A percentile compares a stretch with the other conserved stretches of the same genome.
Conservation (phyloP, 2,888 invertebrate species). For the Argyresthia albistria region DNA sequence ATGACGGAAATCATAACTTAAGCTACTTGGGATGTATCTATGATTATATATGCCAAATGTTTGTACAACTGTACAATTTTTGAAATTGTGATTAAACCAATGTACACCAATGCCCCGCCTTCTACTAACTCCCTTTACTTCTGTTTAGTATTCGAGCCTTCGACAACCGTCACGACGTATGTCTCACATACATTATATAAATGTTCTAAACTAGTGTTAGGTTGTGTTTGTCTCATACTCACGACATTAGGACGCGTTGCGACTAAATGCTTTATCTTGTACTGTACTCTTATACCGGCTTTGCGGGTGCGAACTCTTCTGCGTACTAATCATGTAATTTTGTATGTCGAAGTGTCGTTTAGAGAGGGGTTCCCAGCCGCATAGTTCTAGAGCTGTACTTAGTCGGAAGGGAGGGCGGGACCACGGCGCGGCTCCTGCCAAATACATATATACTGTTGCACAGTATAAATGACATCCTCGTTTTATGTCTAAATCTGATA, state of each 20-base stretch:
- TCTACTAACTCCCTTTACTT: conserved; percentile 14
- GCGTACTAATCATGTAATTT: too few relatives aligned
- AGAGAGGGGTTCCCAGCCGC: too few relatives aligned
- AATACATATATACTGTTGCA: too few relatives aligned
- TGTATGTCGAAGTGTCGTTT: too few relatives aligned
- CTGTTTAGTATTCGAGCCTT: too few relatives aligned
- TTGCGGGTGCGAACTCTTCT: too few relatives aligned
- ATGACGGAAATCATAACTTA: conserved; percentile 13
- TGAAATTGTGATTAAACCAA: conserved; percentile 41
- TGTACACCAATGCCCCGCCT: conserved; percentile 24
- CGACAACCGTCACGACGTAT: not conserved
- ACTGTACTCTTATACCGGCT: too few relatives aligned
- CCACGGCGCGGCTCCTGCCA: not conserved
- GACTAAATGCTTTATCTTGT: too few relatives aligned
- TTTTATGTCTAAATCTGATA: too few relatives aligned
- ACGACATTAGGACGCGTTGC: not conserved
- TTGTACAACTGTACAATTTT: conserved; percentile 42
- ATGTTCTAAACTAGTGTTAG: not conserved
- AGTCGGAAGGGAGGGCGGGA: conserved; percentile 1
- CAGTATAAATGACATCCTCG: too few relatives aligned
- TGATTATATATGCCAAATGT: conserved; percentile 55
- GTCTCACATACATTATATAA: not conserved
- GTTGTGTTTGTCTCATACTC: conserved; percentile 1
- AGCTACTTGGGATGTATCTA: conserved; percentile 10
- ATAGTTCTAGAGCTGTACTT: not conserved